phyloP scores from a whole-genome alignment of 2,113 vertebrate genomes.

The Martes martes region DNA sequence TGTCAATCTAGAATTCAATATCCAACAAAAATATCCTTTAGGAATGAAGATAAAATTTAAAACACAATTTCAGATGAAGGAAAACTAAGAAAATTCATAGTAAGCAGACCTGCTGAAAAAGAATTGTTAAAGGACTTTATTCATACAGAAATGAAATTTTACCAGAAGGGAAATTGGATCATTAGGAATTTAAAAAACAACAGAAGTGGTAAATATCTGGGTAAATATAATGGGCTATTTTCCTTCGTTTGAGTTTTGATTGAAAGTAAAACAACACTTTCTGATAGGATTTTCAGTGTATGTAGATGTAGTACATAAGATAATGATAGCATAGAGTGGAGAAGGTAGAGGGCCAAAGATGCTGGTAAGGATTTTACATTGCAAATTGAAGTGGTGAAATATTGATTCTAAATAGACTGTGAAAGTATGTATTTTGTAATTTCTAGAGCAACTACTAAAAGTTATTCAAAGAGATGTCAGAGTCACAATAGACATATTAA shows the following conservation, averaged over 20 bases:
- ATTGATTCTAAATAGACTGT: not conserved
- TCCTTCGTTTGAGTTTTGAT: constrained; percentile 1
- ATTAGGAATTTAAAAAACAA: not conserved
- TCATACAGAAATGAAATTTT: not conserved
- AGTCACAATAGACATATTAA: not conserved
- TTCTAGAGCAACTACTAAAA: not conserved
- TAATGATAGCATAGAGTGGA: not conserved
- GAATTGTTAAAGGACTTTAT: not conserved
- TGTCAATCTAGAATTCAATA: not conserved
- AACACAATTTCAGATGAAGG: not conserved
- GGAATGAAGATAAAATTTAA: not conserved
- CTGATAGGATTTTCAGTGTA: not conserved
- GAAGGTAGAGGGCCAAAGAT: not conserved
- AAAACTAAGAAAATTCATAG: not conserved
- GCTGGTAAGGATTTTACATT: not conserved
- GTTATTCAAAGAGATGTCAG: not conserved
- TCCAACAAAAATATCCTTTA: not conserved
- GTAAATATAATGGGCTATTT: not conserved
- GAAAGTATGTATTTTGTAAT: constrained; percentile 8
- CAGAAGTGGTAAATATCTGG: not conserved
- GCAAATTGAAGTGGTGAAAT: not conserved
- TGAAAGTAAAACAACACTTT: not conserved
- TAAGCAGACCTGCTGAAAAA: not conserved
- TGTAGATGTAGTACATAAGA: not conserved
- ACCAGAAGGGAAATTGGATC: not conserved